Conservation (phyloP, 2,888 invertebrate species). For the Conistra vaccinii region DNA sequence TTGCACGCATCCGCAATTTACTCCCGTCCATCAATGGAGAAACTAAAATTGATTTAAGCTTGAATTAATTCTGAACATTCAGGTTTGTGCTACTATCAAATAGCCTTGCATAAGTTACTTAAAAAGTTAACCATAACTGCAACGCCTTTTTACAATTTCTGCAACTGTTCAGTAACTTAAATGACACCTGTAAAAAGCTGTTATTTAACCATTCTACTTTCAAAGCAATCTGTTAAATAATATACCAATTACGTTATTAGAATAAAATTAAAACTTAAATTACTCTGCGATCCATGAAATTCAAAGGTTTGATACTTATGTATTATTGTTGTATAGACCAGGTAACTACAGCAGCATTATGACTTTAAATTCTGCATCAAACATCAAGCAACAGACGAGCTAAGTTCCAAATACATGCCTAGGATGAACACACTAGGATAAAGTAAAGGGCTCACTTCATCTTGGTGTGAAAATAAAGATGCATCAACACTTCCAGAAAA, state of each 20-base stretch:
- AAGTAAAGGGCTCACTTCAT: neutral
- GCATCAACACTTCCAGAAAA: neutral
- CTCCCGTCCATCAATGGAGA: slow-evolving; percentile 45
- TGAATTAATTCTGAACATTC: slow-evolving; percentile 20
- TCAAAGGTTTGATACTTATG: neutral
- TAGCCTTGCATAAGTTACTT: slow-evolving; percentile 1
- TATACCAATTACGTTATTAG: slow-evolving; percentile 30
- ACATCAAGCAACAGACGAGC: too few relatives aligned
- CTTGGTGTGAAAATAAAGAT: neutral
- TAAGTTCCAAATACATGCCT: too few relatives aligned
- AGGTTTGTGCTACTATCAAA: slow-evolving; percentile 11
- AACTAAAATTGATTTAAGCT: slow-evolving; percentile 42
- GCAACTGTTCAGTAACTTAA: slow-evolving; percentile 18
- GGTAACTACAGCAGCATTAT: neutral
- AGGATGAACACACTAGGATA: too few relatives aligned
- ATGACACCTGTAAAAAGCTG: slow-evolving; percentile 34
- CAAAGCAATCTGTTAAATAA: slow-evolving; percentile 38
- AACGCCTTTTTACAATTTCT: slow-evolving; percentile 15
- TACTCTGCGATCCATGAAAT: slow-evolving; percentile 18
- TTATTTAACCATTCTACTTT: slow-evolving; percentile 57
- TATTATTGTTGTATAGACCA: neutral
- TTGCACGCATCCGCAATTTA: slow-evolving; percentile 65
- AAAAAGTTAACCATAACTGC: slow-evolving; percentile 1
- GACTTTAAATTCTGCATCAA: neutral
- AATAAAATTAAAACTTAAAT: slow-evolving; percentile 25